A percentile compares a stretch with the other conserved stretches of the same genome.
phyloP scores from a whole-genome alignment of 2,888 invertebrate species.

The Panopea generosa region DNA sequence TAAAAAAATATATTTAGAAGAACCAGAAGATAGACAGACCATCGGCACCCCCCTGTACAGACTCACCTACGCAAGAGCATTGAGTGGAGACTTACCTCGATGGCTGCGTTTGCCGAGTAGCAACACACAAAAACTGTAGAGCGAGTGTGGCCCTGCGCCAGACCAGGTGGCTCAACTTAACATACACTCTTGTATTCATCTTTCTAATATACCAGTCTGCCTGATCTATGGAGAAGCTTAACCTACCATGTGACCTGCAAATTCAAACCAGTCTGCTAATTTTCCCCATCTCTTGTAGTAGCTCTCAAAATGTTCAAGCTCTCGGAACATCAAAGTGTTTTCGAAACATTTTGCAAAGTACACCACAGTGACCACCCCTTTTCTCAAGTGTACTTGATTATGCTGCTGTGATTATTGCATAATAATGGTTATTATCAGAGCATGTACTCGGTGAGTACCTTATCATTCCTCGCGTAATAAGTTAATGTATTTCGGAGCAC shows the following conservation, averaged over 20 bases:
- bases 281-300: conserved; percentile 26
- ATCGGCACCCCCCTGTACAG: too few relatives aligned
- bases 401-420: conserved; percentile 42
- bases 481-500: conserved; percentile 35
- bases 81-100: too few relatives aligned
- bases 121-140: too few relatives aligned
- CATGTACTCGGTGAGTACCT: conserved; percentile 14
- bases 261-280: conserved; percentile 52
- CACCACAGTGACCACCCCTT: conserved; percentile 57
- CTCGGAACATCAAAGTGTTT: conserved; percentile 50
- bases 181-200: conserved; percentile 29
- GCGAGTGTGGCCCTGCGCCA: conserved; percentile 53
- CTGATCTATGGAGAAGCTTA: conserved; percentile 49
- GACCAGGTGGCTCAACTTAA: conserved; percentile 59
- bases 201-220: conserved; percentile 39
- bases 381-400: conserved; percentile 45
- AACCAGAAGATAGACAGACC: too few relatives aligned
- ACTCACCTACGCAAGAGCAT: too few relatives aligned
- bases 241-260: conserved; percentile 49
- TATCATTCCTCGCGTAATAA: conserved; percentile 18
- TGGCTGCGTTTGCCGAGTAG: too few relatives aligned
- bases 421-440: conserved; percentile 46
- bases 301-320: conserved; percentile 37
- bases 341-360: conserved; percentile 41
- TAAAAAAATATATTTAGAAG: too few relatives aligned